These are phyloP conservation scores for Argyresthia goedartella DNA, from an alignment of 2,888 invertebrate species.

Conservation along the genomic window DNA sequence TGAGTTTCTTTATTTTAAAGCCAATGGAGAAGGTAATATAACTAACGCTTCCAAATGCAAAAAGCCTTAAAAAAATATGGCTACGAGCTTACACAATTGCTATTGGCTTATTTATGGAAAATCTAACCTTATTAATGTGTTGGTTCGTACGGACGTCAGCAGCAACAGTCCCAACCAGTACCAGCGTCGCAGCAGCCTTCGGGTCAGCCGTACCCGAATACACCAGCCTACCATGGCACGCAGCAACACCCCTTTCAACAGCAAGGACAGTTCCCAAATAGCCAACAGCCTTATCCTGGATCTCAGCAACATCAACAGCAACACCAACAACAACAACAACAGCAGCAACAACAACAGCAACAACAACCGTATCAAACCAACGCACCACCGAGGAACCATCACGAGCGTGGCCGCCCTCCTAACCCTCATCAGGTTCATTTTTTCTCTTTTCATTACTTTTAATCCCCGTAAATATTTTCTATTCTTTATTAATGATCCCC, in stretches of 20 bases:
- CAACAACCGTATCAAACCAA: conserved; percentile 31
- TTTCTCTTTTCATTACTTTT: not conserved
- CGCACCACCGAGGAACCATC: conserved; percentile 65
- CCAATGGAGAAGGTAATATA: conserved; percentile 58
- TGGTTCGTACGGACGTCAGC: conserved; percentile 72
- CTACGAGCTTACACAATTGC: conserved; percentile 62
- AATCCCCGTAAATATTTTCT: not conserved
- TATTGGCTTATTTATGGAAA: conserved; percentile 65
- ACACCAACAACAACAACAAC: no score
- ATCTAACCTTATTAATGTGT: conserved; percentile 72
- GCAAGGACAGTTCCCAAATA: conserved; percentile 66
- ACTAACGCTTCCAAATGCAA: conserved; percentile 58
- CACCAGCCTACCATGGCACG: conserved; percentile 69
- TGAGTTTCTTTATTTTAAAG: conserved; percentile 41
- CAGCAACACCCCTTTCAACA: conserved; percentile 66
- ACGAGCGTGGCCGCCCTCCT: conserved; percentile 65
- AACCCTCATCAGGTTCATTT: conserved; percentile 55
- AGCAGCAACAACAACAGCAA: conserved; percentile 48
- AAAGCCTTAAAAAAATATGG: conserved; percentile 25
- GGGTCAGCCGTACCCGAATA: conserved; percentile 65
- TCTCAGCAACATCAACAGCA: no score
- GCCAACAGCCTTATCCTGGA: no score
- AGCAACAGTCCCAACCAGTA: conserved; percentile 69
- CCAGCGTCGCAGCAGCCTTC: conserved; percentile 67
- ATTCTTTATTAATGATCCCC: not conserved